A percentile compares a stretch with the other conserved stretches of the same genome.
These are phyloP conservation scores for Perccottus glenii DNA, from an alignment of 2,113 vertebrate genomes.

Conservation along the genomic window DNA sequence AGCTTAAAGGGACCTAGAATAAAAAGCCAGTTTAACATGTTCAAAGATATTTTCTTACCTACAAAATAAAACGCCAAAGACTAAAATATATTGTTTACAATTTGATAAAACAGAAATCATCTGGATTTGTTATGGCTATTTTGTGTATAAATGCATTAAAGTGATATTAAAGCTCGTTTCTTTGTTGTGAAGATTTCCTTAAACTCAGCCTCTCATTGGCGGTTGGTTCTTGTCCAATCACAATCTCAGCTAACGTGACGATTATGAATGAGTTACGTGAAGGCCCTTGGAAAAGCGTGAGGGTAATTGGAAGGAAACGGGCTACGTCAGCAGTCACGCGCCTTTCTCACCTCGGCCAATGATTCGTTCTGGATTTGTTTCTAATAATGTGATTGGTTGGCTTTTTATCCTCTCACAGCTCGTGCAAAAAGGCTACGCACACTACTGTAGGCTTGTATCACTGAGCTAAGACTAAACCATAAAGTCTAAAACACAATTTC, in stretches of 20 bases:
- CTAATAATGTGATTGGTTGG: conserved; percentile 37
- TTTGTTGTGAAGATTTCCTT: not conserved
- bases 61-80: conserved; percentile 49
- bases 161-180: conserved; percentile 25
- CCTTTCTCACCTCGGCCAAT: conserved; percentile 17
- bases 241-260: not conserved
- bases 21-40: conserved; percentile 5
- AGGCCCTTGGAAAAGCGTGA: not conserved
- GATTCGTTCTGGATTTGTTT: conserved; percentile 36
- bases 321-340: conserved; percentile 15
- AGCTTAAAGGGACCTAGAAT: too few species aligned
- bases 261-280: conserved; percentile 22
- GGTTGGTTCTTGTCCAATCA: conserved; percentile 26
- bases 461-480: too few species aligned
- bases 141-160: conserved; percentile 39
- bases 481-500: too few species aligned
- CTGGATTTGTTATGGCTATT: conserved; percentile 7
- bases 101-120: conserved; percentile 3
- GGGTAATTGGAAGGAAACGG: conserved; percentile 2
- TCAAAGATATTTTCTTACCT: conserved; percentile 38
- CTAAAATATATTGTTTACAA: conserved; percentile 35
- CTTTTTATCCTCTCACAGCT: not conserved
- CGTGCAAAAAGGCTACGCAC: too few species aligned
- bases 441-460: too few species aligned
- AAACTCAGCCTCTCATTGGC: not conserved